A percentile compares a stretch with the other conserved stretches of the same genome.
These are phyloP conservation scores for Piscicola geometra DNA, from an alignment of 2,888 invertebrate genomes.

Conservation along the genomic window DNA sequence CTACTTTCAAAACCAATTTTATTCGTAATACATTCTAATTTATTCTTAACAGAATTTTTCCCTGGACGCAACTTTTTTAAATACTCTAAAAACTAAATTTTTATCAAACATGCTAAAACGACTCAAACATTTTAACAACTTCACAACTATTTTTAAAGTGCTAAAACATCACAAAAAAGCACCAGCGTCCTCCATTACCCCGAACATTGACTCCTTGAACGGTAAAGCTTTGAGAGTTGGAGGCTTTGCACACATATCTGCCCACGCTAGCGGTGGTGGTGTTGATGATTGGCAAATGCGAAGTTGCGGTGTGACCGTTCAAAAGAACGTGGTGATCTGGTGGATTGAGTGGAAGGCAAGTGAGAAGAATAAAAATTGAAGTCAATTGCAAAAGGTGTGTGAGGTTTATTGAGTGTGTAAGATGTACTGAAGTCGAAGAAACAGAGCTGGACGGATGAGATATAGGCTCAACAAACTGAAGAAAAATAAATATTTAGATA, in stretches of 20 bases:
- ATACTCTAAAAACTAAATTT: neutral
- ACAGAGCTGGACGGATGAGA: too few relatives aligned
- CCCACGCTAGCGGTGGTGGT: constrained; percentile 1
- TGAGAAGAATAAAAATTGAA: too few relatives aligned
- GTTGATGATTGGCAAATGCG: neutral
- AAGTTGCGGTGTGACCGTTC: constrained; percentile 4
- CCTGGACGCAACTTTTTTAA: too few relatives aligned
- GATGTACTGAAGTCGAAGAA: too few relatives aligned
- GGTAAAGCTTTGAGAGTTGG: constrained; percentile 1
- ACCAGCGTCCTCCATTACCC: neutral
- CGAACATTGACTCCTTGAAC: neutral
- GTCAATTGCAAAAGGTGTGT: too few relatives aligned
- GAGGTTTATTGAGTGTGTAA: too few relatives aligned
- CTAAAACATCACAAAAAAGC: neutral
- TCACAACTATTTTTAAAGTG: neutral
- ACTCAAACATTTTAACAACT: neutral
- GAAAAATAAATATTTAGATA: too few relatives aligned
- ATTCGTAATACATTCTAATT: too few relatives aligned
- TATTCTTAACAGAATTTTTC: too few relatives aligned
- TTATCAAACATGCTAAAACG: neutral
- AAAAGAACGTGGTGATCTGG: neutral
- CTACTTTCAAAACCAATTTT: too few relatives aligned
- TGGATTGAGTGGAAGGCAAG: too few relatives aligned
- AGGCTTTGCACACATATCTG: constrained; percentile 13
- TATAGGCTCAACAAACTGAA: too few relatives aligned